Conservation (phyloP, 2,797 vertebrate genomes). For the Sitta carolinensis region DNA sequence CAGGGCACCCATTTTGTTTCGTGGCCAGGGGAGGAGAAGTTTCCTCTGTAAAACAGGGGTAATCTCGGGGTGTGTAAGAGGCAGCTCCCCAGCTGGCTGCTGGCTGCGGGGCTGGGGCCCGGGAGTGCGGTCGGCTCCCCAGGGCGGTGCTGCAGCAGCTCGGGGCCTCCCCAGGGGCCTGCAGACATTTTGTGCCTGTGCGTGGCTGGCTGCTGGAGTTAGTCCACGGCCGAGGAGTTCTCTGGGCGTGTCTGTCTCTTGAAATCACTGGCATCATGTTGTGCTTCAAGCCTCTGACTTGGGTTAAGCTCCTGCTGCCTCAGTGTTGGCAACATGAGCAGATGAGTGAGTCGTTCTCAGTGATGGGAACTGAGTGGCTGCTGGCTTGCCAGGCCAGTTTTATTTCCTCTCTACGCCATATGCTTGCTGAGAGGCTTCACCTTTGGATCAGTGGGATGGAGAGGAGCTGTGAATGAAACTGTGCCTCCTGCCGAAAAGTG, state of each 20-base stretch:
- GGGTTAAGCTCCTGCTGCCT: not conserved
- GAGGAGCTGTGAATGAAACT: not conserved
- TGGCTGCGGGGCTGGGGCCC: fast-evolving
- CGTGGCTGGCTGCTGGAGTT: not conserved
- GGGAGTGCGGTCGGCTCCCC: fast-evolving
- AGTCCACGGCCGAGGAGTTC: not conserved
- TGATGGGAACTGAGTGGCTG: not conserved
- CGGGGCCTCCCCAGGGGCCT: not conserved
- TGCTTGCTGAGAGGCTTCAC: not conserved
- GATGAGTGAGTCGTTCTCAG: not conserved
- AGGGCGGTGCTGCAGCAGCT: not conserved
- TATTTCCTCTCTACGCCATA: not conserved
- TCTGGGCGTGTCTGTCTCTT: constrained; percentile 2
- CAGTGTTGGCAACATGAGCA: fast-evolving
- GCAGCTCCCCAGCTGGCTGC: fast-evolving
- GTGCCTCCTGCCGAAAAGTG: not conserved
- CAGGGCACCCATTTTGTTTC: fast-evolving
- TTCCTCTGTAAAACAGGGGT: not conserved
- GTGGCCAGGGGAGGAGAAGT: fast-evolving
- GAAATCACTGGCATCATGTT: not conserved
- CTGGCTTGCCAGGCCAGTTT: not conserved
- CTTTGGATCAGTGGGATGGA: not conserved
- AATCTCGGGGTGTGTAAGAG: not conserved
- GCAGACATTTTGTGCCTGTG: constrained; percentile 4
- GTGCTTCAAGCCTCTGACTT: not conserved